phyloP scores from a whole-genome alignment of 1,140 invertebrate species.

The Aphelenchoides fujianensis region DNA sequence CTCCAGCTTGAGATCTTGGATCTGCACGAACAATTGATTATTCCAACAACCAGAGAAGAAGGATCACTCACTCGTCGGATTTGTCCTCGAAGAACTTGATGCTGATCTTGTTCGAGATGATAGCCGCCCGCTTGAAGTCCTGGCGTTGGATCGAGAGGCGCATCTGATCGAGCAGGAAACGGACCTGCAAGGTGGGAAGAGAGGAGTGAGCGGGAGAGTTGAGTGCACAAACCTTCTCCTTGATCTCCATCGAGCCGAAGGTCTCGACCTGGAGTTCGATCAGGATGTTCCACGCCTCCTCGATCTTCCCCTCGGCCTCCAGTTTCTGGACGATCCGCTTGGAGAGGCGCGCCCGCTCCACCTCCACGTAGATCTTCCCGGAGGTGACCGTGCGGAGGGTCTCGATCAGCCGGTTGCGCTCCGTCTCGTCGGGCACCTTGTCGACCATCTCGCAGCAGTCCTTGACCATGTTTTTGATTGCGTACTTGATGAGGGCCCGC shows the following conservation, averaged over 20 bases:
- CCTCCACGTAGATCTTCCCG: conserved; percentile 99
- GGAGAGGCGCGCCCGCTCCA: conserved; percentile 90
- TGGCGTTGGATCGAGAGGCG: conserved; percentile 88
- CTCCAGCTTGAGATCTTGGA: conserved; percentile 79
- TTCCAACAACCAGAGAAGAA: too few species aligned
- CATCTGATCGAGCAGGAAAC: conserved; percentile 98
- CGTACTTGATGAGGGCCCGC: conserved; percentile 89
- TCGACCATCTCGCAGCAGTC: conserved; percentile 93
- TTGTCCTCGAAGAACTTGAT: conserved; percentile 90
- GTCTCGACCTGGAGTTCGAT: conserved; percentile 95
- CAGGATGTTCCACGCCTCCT: conserved; percentile 84
- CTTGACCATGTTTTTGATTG: conserved; percentile 90
- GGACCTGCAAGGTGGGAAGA: conserved; percentile 65
- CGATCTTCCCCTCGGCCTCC: conserved; percentile 84
- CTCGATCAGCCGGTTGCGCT: conserved; percentile 89
- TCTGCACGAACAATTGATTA: conserved; percentile 34
- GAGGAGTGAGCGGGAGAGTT: too few species aligned
- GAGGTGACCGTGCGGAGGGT: conserved; percentile 90
- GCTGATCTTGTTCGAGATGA: conserved; percentile 98
- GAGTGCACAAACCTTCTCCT: conserved; percentile 74
- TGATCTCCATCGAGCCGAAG: conserved; percentile 96
- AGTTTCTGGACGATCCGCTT: conserved; percentile 87
- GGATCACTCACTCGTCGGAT: conserved; percentile 66
- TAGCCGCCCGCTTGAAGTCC: conserved; percentile 94
- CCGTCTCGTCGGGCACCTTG: conserved; percentile 82